Evolutionary conservation across 2,888 invertebrate species (phyloP).

Genomic region (Ischnura elegans): DNA sequence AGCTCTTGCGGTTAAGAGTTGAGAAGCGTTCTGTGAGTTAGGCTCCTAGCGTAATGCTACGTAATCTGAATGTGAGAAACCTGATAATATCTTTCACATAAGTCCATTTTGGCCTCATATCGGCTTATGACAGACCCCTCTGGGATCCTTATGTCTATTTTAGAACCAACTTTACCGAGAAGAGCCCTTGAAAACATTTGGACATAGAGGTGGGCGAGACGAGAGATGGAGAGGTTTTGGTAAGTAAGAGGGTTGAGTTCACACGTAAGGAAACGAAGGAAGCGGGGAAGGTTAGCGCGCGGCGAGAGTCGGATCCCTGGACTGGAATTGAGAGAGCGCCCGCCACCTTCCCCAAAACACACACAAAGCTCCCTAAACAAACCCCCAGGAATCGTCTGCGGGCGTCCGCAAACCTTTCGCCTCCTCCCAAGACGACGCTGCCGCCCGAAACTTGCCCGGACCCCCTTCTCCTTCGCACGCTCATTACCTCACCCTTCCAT

Average conservation of each 20-base stretch:
- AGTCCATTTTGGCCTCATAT: no score
- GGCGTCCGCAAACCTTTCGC: neutral
- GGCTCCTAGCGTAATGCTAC: no score
- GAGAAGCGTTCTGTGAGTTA: no score
- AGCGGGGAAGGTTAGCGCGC: neutral
- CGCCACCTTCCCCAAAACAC: neutral
- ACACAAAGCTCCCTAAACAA: neutral
- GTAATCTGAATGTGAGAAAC: no score
- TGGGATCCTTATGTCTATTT: no score
- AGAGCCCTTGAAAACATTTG: no score
- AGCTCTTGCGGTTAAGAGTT: no score
- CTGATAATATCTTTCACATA: no score
- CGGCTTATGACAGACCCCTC: no score
- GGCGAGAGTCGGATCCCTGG: neutral
- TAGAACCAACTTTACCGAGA: no score
- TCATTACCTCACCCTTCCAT: conserved; percentile 57
- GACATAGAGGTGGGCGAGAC: neutral
- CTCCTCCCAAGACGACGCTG: neutral
- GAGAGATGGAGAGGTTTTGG: neutral
- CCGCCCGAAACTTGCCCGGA: no score
- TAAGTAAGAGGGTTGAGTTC: neutral
- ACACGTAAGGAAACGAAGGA: conserved; percentile 56
- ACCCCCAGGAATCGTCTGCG: neutral
- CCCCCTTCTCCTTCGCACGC: neutral
- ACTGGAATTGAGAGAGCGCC: neutral